A percentile compares a stretch with the other conserved stretches of the same genome.
Evolutionary conservation across 2,113 vertebrate species (phyloP).

Genomic region (Mohoua ochrocephala): DNA sequence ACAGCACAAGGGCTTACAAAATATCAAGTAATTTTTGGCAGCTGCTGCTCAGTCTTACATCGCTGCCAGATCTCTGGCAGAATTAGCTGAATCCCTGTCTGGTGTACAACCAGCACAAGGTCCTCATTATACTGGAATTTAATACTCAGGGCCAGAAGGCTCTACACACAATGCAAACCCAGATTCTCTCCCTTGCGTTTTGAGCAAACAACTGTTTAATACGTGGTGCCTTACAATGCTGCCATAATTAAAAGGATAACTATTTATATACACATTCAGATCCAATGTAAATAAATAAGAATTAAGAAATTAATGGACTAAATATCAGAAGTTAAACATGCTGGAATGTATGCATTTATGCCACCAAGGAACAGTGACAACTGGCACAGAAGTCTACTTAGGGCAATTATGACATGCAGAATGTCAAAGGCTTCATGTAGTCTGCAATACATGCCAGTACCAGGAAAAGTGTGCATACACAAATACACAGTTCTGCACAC

Average conservation of each 20-base stretch:
- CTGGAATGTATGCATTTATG: background rate
- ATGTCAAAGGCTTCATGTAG: background rate
- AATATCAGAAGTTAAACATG: slow-evolving; percentile 5
- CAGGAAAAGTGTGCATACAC: background rate
- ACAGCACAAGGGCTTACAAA: slow-evolving; percentile 45
- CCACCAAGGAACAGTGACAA: background rate
- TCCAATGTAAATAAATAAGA: slow-evolving; percentile 37
- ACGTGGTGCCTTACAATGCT: slow-evolving; percentile 16
- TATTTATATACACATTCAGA: background rate
- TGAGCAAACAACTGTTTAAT: slow-evolving; percentile 38
- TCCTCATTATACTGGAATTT: slow-evolving; percentile 63
- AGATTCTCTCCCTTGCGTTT: slow-evolving; percentile 42
- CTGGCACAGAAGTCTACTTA: background rate
- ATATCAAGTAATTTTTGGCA: slow-evolving; percentile 62
- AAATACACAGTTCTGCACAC: background rate
- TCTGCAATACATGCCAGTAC: background rate
- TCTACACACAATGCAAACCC: slow-evolving; percentile 47
- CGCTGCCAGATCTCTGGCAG: slow-evolving; percentile 24
- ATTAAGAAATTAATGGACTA: slow-evolving; percentile 25
- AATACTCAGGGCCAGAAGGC: slow-evolving; percentile 46
- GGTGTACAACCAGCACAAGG: slow-evolving; percentile 47
- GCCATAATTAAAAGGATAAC: slow-evolving; percentile 34
- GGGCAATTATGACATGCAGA: background rate
- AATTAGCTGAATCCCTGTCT: slow-evolving; percentile 41
- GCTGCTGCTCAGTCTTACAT: slow-evolving; percentile 35